Conservation (phyloP, 2,888 invertebrate genomes). For the Dorcus hopei region DNA sequence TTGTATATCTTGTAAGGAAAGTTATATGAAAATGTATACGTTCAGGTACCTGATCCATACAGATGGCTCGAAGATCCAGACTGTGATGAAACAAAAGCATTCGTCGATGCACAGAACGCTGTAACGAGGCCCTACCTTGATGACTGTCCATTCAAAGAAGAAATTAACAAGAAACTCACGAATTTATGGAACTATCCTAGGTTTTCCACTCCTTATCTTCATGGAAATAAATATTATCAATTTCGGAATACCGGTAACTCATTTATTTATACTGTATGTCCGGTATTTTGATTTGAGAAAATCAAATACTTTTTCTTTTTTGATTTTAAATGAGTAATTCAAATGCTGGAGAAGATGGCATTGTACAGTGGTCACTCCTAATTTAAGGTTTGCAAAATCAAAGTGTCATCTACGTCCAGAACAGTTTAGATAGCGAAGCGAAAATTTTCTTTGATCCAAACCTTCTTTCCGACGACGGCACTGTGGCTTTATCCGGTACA, state of each 20-base stretch:
- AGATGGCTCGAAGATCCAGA: conserved; percentile 97
- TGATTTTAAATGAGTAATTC: not conserved
- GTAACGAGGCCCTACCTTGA: conserved; percentile 84
- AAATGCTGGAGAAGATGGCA: not conserved
- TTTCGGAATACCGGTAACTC: conserved; percentile 70
- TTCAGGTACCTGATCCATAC: conserved; percentile 83
- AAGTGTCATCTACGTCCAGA: conserved; percentile 89
- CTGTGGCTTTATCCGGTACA: conserved; percentile 71
- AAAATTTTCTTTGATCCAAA: conserved; percentile 95
- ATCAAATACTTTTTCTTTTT: not conserved
- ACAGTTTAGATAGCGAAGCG: conserved; percentile 68
- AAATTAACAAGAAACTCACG: conserved; percentile 75
- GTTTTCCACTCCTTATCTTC: conserved; percentile 79
- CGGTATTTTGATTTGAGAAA: not conserved
- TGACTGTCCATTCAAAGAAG: conserved; percentile 67
- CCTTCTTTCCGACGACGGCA: conserved; percentile 85
- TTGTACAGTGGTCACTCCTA: not conserved
- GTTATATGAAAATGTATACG: conserved; percentile 5
- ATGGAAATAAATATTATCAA: conserved; percentile 86
- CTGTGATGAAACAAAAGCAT: conserved; percentile 83
- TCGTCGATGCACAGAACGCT: conserved; percentile 86
- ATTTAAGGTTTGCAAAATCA: conserved; percentile 88
- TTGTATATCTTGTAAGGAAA: not conserved
- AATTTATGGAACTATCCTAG: conserved; percentile 97
- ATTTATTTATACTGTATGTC: not conserved